Base-by-base conservation (phyloP, 2,888 invertebrate genomes). In the Dryomyza anilis region DNA sequence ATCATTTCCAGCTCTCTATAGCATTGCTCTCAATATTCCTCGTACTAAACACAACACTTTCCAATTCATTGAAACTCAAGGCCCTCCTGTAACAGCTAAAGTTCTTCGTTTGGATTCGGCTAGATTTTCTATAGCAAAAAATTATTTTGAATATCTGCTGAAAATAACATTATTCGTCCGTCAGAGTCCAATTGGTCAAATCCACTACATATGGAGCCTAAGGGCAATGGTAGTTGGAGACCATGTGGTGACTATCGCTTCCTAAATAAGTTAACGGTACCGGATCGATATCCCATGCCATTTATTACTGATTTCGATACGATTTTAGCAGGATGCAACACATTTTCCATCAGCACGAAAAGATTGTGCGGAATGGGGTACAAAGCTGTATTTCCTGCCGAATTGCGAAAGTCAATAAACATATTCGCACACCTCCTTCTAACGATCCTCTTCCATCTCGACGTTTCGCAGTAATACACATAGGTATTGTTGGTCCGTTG, bases 61-160 rank as follows among this genome's bases (percentile, higher is more conserved):
- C 6, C 45, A 45, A 12, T 45, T n/a, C n/a, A 45, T 45, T n/a
- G 45, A 45, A 16, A 45, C n/a, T 5, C 7, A 12, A 45, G 45
- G 45, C 5, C 7, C 10, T 6, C 45, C 45, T 45, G 12, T 12
- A 5, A n/a, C 45, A 12, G 45, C 45, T 12, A 12, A 16, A 45
- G 45, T 45, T 5, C 39, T 23, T 43, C 39, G 25, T 7, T 14
- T 57, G 14, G n/a, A 23, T 14, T 43, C 57, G 3, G 19, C 14
- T 4, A 39, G 30, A 43, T 25, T 57, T 3, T 43, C 23, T 14
- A 25, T 27, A 21, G 48, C 59, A 6, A 59, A 46, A 30, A 46
- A 59, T 12, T 46, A 46, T 19, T 46, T 59, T 21, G 48, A 59
- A 19, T 48, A 46, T 16, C 12, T 59, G 21, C 14, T 59, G n/a